Evolutionary conservation across 2,113 vertebrate genomes (phyloP).

Genomic region (Caracal caracal): DNA sequence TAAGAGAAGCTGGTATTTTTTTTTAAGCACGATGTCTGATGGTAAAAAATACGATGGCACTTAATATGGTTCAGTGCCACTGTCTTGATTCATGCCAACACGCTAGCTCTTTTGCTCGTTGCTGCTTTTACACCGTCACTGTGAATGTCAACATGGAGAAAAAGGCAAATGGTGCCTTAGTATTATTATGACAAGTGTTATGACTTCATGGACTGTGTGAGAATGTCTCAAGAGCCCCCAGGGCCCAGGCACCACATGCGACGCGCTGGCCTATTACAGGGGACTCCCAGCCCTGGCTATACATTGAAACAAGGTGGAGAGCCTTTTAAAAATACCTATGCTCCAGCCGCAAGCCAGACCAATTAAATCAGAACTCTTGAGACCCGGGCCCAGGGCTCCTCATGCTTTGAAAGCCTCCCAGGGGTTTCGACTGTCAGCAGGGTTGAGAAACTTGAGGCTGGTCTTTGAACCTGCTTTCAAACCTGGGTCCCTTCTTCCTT

Average conservation of each 20-base stretch:
- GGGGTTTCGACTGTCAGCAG: neutral
- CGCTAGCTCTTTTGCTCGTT: rapidly evolving
- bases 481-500: neutral
- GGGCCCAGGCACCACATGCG: rapidly evolving
- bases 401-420: neutral
- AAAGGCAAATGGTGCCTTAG: neutral
- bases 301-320: neutral
- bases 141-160: neutral
- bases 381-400: neutral
- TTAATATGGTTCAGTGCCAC: neutral
- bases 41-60: neutral
- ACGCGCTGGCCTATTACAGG: neutral
- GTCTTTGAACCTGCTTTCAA: neutral
- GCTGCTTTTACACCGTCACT: neutral
- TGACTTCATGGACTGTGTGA: neutral
- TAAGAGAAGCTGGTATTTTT: neutral
- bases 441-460: neutral
- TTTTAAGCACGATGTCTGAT: neutral
- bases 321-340: neutral
- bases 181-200: neutral
- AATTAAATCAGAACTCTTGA: neutral
- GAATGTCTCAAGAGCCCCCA: neutral
- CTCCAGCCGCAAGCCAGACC: neutral
- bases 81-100: neutral
- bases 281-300: too few relatives aligned